These are phyloP conservation scores for Squalus acanthias DNA, from an alignment of 2,797 vertebrate genomes.

Conservation along the genomic window DNA sequence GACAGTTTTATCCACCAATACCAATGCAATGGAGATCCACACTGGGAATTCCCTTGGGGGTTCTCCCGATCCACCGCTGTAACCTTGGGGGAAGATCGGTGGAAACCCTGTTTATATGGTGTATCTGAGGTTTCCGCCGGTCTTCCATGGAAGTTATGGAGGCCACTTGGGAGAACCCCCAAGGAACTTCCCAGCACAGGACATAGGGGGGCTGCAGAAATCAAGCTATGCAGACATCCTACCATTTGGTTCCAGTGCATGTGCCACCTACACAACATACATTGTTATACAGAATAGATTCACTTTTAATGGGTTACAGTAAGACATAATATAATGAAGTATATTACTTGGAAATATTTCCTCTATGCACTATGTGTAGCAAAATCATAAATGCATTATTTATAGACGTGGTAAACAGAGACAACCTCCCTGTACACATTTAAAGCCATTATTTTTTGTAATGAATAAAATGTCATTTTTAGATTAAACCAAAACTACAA, in stretches of 20 bases:
- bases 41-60: background rate
- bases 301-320: background rate
- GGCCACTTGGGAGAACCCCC: background rate
- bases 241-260: background rate
- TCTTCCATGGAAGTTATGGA: background rate
- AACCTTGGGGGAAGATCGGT: background rate
- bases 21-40: background rate
- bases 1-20: background rate
- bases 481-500: constrained; percentile 10
- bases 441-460: background rate
- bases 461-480: background rate
- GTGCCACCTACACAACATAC: background rate
- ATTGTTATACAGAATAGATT: background rate
- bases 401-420: background rate
- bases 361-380: background rate
- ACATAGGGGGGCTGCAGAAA: background rate
- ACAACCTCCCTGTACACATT: background rate
- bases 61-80: background rate
- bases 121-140: background rate
- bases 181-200: background rate
- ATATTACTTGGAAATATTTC: background rate
- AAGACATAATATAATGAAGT: background rate
- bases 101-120: background rate
- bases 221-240: background rate
- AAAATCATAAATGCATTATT: background rate